Evolutionary conservation across 2,888 invertebrate species (phyloP).

Genomic region (Ptycholaimellus sp.): DNA sequence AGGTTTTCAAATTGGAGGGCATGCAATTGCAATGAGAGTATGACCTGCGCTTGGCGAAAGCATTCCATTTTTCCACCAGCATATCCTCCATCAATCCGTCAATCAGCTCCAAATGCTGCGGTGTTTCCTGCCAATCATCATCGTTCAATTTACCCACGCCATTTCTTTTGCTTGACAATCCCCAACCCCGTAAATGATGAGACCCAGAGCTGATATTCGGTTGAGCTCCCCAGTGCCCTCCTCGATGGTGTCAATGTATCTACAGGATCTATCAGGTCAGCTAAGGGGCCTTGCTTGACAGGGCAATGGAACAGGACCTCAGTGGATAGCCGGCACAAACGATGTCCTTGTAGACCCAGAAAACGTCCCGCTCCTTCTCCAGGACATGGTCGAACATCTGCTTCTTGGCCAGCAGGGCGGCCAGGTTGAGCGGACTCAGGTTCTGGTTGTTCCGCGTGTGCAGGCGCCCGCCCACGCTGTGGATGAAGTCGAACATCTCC

Average conservation of each 20-base stretch:
- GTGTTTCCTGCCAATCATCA: slow-evolving; percentile 68
- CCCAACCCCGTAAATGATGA: slow-evolving; percentile 77
- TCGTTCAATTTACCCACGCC: too few species aligned
- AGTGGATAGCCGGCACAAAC: slow-evolving; percentile 90
- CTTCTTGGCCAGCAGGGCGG: slow-evolving; percentile 69
- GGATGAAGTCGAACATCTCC: slow-evolving; percentile 75
- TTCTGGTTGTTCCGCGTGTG: slow-evolving; percentile 58
- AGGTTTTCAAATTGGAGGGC: neutral
- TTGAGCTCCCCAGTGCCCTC: slow-evolving; percentile 69
- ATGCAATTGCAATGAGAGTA: neutral
- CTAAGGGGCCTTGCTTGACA: too few species aligned
- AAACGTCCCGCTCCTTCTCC: slow-evolving; percentile 79
- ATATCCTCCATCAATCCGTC: slow-evolving; percentile 80
- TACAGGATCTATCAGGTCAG: too few species aligned
- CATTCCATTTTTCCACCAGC: slow-evolving; percentile 90
- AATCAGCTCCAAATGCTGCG: slow-evolving; percentile 71
- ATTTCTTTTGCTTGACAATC: slow-evolving; percentile 1
- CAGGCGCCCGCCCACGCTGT: slow-evolving; percentile 70
- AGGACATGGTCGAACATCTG: slow-evolving; percentile 88
- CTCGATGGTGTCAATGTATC: slow-evolving; percentile 85
- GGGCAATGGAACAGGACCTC: slow-evolving; percentile 6
- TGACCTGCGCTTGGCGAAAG: slow-evolving; percentile 44
- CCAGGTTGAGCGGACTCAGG: slow-evolving; percentile 68
- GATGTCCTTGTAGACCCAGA: slow-evolving; percentile 78
- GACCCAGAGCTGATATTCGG: slow-evolving; percentile 72